Evolutionary conservation across 2,797 vertebrate genomes (phyloP), one percentile per base, ranked within the genome.

Genomic region (Choloepus didactylus): DNA sequence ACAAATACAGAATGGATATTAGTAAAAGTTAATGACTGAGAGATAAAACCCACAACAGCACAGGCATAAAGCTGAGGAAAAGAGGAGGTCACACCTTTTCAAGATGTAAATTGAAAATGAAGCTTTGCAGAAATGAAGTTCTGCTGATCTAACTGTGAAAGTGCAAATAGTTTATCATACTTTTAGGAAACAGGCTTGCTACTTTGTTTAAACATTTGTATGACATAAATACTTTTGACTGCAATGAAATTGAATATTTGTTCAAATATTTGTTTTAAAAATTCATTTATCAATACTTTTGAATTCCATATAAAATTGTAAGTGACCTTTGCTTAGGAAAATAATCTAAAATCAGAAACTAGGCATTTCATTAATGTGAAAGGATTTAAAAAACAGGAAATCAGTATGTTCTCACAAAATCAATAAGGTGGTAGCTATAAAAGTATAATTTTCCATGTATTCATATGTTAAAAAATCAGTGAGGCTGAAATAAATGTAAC

Each of bases 71-170:
- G 27, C 41, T 67, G 38, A 44, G 60, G 56, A 27, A 60, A 73
- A 16, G 66, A 60, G 49, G 66, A 93, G 59, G 72, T 93, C 66
- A 29, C 80, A 95, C 18, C 79, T 93, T 94, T 95, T 84, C 81
- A 87, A 97, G 44, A 96, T 91, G 72, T 51, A 96, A 97, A 95
- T 35, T 95, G n/a, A 95, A 96, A 95, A 96, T 56, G 29, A 93
- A 86, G 67, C 44, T 56, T 80, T 91, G 56, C 16, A 77, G 72
- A 41, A 86, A 87, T 64, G n/a, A 75, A 89, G 70, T 86, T 91
- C 51, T 94, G 41, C 54, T 90, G 81, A 92, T 96, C 87, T 92
- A 88, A 66, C 67, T 92, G 60, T 70, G 88, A 79, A 95, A 91
- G 77, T 75, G 46, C 67, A 93, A 96, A 95, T 77, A 93, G 51